Base-by-base conservation (phyloP, 2,113 vertebrate species). In the Gallinago media region DNA sequence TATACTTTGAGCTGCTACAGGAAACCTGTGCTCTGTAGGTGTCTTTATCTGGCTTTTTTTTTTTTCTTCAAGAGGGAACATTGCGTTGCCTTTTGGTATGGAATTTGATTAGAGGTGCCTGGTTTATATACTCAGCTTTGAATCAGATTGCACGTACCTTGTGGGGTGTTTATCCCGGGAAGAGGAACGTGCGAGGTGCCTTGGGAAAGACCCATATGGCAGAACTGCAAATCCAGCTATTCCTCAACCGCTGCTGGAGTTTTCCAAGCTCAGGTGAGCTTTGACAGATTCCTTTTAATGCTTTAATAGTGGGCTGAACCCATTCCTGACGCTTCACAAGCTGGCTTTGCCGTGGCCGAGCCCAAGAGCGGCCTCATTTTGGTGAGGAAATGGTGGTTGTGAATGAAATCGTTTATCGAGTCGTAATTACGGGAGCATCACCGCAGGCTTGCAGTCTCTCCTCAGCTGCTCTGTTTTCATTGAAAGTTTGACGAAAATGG, bases 351-450 rank as follows among this genome's bases (percentile, higher is more conserved):
- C 7, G 58, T 12, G 58, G 44, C 58, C 21, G 75, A 47, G 72
- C 5, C 3, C 7, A 21, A 38, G 75, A 89, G 66, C 4, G 46
- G 73, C 68, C n/a, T 40, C 25, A 0, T 89, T 70, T 77, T 0
- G 5, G 59, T 21, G 47, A 94, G 95, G 94, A 96, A 96, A 86
- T 4, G 10, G 89, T 87, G 96, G 94, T 91, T 95, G 52, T 34
- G 31, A 40, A 50, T 62, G 87, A 92, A 91, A 80, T 81, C 3
- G 4, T 46, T 47, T 31, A 1, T 71, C 2, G 9, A 89, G 84
- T 77, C 80, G 22, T 74, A 91, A 63, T 84, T 62, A 16, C 15
- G 31, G 80, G 56, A 82, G 27, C 59, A 59, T 44, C 42, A n/a
- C 89, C 65, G 6, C 89, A 76, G 89, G 58, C 2, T 8, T 20